Evolutionary conservation across 2,888 invertebrate species (phyloP).

Genomic region (Lottia scabra): DNA sequence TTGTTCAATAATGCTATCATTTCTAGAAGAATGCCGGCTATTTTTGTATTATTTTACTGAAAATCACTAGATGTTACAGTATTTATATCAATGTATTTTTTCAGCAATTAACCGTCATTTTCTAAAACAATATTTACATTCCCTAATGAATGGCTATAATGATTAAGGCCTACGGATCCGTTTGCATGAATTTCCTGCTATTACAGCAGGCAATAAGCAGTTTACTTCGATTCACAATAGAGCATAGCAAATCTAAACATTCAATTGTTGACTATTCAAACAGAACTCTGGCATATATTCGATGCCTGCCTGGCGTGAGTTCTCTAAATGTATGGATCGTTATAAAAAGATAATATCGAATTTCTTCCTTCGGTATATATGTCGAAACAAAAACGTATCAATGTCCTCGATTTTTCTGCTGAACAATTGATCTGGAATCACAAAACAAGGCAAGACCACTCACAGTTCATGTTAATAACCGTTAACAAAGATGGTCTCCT

Average conservation of each 20-base stretch:
- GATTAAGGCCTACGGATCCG: background rate
- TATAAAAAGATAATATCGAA: background rate
- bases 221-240: background rate
- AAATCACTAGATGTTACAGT: no score
- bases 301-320: background rate
- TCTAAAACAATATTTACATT: background rate
- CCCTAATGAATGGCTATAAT: background rate
- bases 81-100: no score
- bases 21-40: no score
- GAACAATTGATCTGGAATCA: background rate
- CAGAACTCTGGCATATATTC: background rate
- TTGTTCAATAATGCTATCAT: no score
- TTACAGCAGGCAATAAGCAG: background rate
- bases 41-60: no score
- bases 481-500: background rate
- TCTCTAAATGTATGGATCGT: background rate
- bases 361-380: background rate
- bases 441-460: background rate
- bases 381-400: slow-evolving; percentile 5
- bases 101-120: no score
- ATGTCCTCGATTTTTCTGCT: background rate
- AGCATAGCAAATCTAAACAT: background rate
- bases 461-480: background rate
- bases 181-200: slow-evolving; percentile 1
- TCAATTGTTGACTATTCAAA: background rate